A percentile compares a stretch with the other conserved stretches of the same genome.
Conservation (phyloP, 2,113 vertebrate genomes). For the Madoqua kirkii region DNA sequence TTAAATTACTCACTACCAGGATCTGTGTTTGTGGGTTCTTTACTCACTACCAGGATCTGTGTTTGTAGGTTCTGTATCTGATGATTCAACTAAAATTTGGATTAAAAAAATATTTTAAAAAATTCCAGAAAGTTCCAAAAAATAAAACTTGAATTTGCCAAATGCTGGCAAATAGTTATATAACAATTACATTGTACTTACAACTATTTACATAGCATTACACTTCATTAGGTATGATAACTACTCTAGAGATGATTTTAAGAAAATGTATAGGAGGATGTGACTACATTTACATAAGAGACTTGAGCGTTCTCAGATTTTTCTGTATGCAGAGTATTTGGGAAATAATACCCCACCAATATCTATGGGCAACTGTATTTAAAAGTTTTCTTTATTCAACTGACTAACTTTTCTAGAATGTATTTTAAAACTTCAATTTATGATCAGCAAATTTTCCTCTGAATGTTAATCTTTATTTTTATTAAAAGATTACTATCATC, state of each 20-base stretch:
- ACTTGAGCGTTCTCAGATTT: neutral
- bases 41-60: neutral
- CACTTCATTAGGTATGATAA: neutral
- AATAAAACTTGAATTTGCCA: neutral
- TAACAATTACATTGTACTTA: neutral
- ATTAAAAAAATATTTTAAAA: neutral
- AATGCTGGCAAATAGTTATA: neutral
- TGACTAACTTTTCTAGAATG: neutral
- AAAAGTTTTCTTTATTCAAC: neutral
- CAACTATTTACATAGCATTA: neutral
- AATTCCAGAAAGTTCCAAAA: neutral
- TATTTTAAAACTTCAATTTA: neutral
- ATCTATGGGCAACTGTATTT: neutral
- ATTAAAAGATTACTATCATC: neutral
- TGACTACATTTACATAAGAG: neutral
- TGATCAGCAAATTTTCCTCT: neutral
- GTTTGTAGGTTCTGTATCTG: neutral
- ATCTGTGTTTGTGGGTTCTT: neutral
- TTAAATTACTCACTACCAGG: neutral
- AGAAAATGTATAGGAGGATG: neutral
- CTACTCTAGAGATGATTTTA: neutral
- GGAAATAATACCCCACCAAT: neutral
- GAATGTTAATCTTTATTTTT: neutral
- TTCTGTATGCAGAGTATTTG: neutral
- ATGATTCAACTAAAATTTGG: neutral